Percentiles rank a stretch among this genome's conserved stretches.
phyloP scores from a whole-genome alignment of 37 sponge, comb jelly and placozoan species.

The Halichondria panicea region DNA sequence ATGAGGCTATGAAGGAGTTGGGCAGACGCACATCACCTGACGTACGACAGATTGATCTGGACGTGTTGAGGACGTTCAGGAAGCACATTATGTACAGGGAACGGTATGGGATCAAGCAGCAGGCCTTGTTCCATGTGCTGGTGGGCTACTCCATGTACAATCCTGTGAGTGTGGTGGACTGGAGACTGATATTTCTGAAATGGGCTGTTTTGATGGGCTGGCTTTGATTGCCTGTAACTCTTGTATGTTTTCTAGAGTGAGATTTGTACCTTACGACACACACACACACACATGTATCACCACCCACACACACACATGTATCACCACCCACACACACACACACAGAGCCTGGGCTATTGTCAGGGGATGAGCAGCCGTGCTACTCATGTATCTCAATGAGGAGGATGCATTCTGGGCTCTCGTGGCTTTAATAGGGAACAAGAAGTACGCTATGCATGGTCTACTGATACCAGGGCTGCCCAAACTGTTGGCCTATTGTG shows the following conservation, averaged over 20 bases:
- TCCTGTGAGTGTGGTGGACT: too few species aligned
- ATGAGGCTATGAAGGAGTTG: constrained; percentile 74
- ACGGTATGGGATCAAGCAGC: constrained; percentile 92
- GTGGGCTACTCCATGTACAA: too few species aligned
- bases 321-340: too few species aligned
- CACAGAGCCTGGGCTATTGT: constrained; percentile 90
- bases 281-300: too few species aligned
- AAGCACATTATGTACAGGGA: constrained; percentile 91
- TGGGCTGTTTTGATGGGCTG: too few species aligned
- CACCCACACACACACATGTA: too few species aligned
- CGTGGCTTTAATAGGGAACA: constrained; percentile 73
- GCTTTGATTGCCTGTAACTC: too few species aligned
- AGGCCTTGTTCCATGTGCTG: too few species aligned
- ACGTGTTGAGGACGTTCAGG: constrained; percentile 89
- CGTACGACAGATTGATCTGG: constrained; percentile 90
- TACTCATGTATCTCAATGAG: constrained; percentile 96
- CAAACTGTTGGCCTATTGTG: constrained; percentile 76
- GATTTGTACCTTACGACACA: too few species aligned
- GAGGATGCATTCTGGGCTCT: constrained; percentile 99
- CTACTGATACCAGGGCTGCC: constrained; percentile 84
- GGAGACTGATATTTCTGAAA: too few species aligned
- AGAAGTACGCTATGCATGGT: constrained; percentile 92
- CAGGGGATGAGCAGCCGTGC: constrained; percentile 95
- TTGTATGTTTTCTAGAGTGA: too few species aligned
- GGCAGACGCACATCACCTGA: constrained; percentile 76